These are phyloP conservation scores for Tetramorium bicarinatum DNA, from an alignment of 2,888 invertebrate species.

Conservation along the genomic window DNA sequence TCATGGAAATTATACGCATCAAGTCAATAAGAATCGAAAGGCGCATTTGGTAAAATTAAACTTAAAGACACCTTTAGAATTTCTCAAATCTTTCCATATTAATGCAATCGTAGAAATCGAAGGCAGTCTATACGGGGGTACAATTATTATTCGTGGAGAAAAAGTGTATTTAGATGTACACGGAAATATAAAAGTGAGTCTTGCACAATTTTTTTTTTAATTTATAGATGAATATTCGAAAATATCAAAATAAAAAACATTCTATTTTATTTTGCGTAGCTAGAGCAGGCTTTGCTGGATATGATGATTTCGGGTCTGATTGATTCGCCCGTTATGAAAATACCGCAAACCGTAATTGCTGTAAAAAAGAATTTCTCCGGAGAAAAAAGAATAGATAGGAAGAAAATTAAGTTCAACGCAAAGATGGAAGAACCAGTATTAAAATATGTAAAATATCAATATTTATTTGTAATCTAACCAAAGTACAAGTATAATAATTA, in stretches of 20 bases:
- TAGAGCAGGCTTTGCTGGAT: constrained; percentile 90
- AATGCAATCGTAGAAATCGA: constrained; percentile 86
- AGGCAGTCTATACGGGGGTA: constrained; percentile 87
- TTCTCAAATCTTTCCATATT: constrained; percentile 87
- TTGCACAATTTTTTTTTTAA: constrained; percentile 5
- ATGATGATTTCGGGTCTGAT: constrained; percentile 89
- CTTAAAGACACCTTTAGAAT: constrained; percentile 88
- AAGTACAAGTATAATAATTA: neutral
- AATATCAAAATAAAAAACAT: neutral
- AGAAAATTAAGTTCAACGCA: constrained; percentile 89
- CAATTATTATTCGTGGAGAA: constrained; percentile 87
- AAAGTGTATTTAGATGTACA: constrained; percentile 87
- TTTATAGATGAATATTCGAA: constrained; percentile 31
- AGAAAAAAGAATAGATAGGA: too few species aligned
- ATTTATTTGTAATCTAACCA: constrained; percentile 13
- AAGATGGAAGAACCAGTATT: constrained; percentile 87
- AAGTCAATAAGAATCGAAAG: constrained; percentile 84
- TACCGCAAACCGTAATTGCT: constrained; percentile 90
- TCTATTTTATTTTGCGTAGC: constrained; percentile 82
- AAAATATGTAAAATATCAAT: constrained; percentile 71
- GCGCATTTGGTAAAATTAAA: constrained; percentile 87
- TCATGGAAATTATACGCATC: constrained; percentile 87
- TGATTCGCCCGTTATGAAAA: constrained; percentile 89
- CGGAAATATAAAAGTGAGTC: constrained; percentile 87
- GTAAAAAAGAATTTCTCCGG: constrained; percentile 91